Base-by-base conservation (phyloP, 2,888 invertebrate genomes). In the Hanleya hanleyi region DNA sequence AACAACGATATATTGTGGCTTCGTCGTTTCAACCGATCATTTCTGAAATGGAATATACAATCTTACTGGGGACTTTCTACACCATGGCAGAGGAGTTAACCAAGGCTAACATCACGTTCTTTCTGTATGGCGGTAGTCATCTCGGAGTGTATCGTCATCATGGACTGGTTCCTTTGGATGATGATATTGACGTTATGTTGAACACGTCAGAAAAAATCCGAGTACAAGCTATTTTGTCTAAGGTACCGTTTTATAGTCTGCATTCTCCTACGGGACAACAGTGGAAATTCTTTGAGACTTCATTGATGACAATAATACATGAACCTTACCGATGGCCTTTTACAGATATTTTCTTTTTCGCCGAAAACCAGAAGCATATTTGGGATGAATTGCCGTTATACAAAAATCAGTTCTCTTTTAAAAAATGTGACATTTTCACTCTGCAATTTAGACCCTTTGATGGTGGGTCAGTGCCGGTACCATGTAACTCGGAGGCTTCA, bases 301-400 rank as follows among this genome's bases (percentile, higher is more conserved):
- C 66, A 6, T 66, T 74, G 32, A 68, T 74, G 18, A 76, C 78
- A 9, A 64, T 84, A 1, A 49, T 74, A 1, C 67, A 77, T 57
- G 74, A 75, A 70, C 75, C 74, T 9, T 81, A 77, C 70, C 80
- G 79, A 7, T 86, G 84, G 84, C 86, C 86, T 33, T 85, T 80
- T 69, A 73, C 85, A 29, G 86, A 86, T 72, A 82, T 86, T 22
- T 85, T 84, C 72, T 84, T 86, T 75, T 85, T 78, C 71, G 62
- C 33, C 2, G 81, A 79, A 66, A 84, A 86, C 67, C 69, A 49
- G 7, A 85, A 82, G 3, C 84, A 86, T 71, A 72, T 86, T 18
- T 79, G 71, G 70, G 83, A 78, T 57, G 75, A 74, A 51, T 41
- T 49, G 15, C 65, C 29, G 3, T 67, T 57, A 12, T 77, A 74